Percentiles rank a stretch among this genome's conserved stretches.
These are phyloP conservation scores for Sycophila texana DNA, from an alignment of 2,888 invertebrate species.

Conservation along the genomic window DNA sequence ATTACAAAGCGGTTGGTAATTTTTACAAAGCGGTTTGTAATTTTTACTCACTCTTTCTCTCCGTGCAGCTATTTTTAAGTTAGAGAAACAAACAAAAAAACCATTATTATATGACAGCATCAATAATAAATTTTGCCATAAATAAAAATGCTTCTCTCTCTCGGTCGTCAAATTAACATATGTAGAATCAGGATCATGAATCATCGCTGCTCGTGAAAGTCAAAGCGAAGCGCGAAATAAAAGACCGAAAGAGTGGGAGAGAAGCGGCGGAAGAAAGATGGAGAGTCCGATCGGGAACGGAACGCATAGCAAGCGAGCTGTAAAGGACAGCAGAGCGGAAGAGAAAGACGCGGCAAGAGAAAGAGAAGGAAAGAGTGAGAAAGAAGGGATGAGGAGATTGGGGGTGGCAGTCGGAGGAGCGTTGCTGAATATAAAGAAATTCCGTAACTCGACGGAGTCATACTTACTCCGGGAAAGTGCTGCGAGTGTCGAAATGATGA, in stretches of 20 bases:
- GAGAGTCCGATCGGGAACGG: too few species aligned
- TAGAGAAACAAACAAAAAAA: not conserved
- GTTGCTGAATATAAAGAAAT: constrained; percentile 19
- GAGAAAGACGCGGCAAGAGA: not conserved
- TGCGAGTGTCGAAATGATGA: constrained; percentile 86
- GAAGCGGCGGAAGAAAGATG: constrained; percentile 11
- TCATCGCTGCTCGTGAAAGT: constrained; percentile 41
- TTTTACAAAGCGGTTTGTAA: too few species aligned
- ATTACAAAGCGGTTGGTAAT: too few species aligned
- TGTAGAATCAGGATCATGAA: constrained; percentile 39
- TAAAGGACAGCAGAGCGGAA: not conserved
- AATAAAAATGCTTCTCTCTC: constrained; percentile 13
- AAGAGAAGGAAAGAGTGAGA: constrained; percentile 32
- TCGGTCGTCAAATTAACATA: constrained; percentile 44
- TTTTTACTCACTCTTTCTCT: too few species aligned
- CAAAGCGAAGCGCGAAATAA: constrained; percentile 3
- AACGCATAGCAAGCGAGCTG: too few species aligned
- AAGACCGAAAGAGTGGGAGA: not conserved
- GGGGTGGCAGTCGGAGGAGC: not conserved
- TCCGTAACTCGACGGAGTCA: not conserved
- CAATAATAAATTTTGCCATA: constrained; percentile 4
- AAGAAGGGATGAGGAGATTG: constrained; percentile 29
- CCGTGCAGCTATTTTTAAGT: too few species aligned
- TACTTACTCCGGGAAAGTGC: constrained; percentile 83
- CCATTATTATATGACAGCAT: not conserved